Percentiles rank a stretch among this genome's conserved stretches.
Evolutionary conservation across 2,797 vertebrate genomes (phyloP).

Genomic region (Myripristis murdjan): DNA sequence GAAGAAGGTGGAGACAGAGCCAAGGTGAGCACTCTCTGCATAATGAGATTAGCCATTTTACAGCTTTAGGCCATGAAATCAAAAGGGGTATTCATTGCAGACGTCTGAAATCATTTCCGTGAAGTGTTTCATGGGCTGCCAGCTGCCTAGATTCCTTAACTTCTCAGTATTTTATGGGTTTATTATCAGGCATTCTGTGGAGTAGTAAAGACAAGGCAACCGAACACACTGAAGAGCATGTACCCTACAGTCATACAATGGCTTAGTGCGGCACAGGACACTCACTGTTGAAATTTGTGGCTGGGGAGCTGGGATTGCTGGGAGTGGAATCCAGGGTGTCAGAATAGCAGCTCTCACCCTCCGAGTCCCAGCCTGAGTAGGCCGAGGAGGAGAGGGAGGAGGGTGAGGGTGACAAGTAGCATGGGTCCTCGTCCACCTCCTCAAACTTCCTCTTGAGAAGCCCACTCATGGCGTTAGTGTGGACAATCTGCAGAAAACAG

Average conservation of each 20-base stretch:
- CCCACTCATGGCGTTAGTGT: constrained; percentile 90
- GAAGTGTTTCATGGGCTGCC: constrained; percentile 74
- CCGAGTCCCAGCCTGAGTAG: constrained; percentile 92
- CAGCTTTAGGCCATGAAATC: constrained; percentile 75
- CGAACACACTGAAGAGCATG: constrained; percentile 48
- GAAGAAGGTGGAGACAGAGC: constrained; percentile 53
- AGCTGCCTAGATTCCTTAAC: constrained; percentile 74
- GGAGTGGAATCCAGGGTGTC: constrained; percentile 87
- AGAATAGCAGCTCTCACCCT: constrained; percentile 90
- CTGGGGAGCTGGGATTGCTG: constrained; percentile 86
- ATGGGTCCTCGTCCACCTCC: constrained; percentile 93
- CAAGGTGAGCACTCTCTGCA: constrained; percentile 68
- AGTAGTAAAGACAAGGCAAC: constrained; percentile 59
- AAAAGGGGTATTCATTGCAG: constrained; percentile 74
- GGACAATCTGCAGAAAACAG: constrained; percentile 75
- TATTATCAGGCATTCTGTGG: constrained; percentile 60
- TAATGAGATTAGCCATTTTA: constrained; percentile 74
- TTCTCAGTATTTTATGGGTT: constrained; percentile 55
- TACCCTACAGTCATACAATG: constrained; percentile 42
- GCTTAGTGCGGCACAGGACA: constrained; percentile 56
- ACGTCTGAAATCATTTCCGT: constrained; percentile 74
- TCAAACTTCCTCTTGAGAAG: constrained; percentile 97
- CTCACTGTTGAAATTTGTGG: constrained; percentile 90
- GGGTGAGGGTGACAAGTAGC: constrained; percentile 89
- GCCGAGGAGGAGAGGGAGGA: constrained; percentile 89